phyloP scores from a whole-genome alignment of 1,140 invertebrate genomes.

The Manduca sexta region DNA sequence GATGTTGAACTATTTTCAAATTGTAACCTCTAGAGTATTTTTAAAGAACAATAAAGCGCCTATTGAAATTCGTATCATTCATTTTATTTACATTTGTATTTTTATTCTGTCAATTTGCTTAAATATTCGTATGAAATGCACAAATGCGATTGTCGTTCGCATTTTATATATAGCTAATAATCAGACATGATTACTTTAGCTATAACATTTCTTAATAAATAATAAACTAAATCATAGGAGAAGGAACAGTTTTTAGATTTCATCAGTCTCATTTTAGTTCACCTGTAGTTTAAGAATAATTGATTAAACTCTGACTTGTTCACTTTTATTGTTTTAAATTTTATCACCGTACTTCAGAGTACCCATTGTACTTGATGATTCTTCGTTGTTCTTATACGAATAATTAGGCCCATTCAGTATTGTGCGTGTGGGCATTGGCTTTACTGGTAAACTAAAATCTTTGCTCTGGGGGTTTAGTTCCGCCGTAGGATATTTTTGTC shows the following conservation, averaged over 20 bases:
- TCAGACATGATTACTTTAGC: constrained; percentile 23
- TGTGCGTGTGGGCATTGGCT: neutral
- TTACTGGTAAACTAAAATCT: neutral
- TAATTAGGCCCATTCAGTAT: neutral
- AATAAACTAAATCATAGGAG: constrained; percentile 12
- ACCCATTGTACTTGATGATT: constrained; percentile 22
- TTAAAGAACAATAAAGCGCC: no score
- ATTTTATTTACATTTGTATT: neutral
- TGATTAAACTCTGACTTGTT: no score
- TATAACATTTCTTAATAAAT: constrained; percentile 16
- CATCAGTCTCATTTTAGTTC: neutral
- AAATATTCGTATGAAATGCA: constrained; percentile 58
- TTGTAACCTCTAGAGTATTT: no score
- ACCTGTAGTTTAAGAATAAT: neutral
- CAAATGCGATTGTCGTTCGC: constrained; percentile 38
- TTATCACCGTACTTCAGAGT: constrained; percentile 64
- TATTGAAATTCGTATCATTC: neutral
- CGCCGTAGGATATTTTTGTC: neutral
- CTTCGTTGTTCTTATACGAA: constrained; percentile 6
- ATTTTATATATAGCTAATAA: constrained; percentile 31
- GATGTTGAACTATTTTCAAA: no score
- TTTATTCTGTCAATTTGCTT: neutral
- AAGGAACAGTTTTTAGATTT: constrained; percentile 4
- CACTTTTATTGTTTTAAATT: constrained; percentile 35
- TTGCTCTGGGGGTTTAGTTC: neutral